Percentiles rank a stretch among this genome's conserved stretches.
Evolutionary conservation across 2,797 vertebrate species (phyloP).

Genomic region (Halcyon chelicuti): DNA sequence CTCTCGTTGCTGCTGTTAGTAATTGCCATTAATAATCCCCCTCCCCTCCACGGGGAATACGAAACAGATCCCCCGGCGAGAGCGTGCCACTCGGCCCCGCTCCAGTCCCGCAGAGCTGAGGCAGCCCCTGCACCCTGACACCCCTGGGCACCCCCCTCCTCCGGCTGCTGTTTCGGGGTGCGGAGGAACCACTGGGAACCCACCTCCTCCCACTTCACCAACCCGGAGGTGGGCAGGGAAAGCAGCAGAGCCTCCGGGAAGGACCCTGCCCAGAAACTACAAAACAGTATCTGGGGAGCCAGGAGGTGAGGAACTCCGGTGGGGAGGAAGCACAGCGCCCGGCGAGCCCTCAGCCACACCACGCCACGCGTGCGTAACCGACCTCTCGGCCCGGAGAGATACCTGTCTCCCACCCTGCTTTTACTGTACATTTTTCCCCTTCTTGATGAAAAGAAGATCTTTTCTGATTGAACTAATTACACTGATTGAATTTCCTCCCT

Average conservation of each 20-base stretch:
- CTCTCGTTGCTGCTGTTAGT: not conserved
- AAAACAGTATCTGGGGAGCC: not conserved
- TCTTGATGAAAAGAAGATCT: slow-evolving; percentile 75
- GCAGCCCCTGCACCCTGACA: not conserved
- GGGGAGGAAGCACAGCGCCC: not conserved
- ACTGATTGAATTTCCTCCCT: slow-evolving; percentile 83
- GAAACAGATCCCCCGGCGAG: not conserved
- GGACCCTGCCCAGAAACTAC: not conserved
- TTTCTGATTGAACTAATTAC: slow-evolving; percentile 84
- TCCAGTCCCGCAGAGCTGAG: fast-evolving
- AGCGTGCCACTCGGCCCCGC: fast-evolving
- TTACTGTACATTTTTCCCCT: not conserved
- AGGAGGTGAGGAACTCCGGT: not conserved
- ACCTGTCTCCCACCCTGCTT: not conserved
- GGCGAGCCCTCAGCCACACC: fast-evolving
- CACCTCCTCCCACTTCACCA: not conserved
- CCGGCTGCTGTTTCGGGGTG: fast-evolving
- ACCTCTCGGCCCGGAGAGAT: not conserved
- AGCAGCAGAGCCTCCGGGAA: not conserved
- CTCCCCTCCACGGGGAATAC: not conserved
- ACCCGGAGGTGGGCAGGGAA: not conserved
- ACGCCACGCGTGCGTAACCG: fast-evolving
- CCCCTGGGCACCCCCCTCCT: not conserved
- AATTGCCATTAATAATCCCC: not conserved
- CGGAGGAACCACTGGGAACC: not conserved